Evolutionary conservation across 2,113 vertebrate species (phyloP).

Genomic region (Zosterops borbonicus): DNA sequence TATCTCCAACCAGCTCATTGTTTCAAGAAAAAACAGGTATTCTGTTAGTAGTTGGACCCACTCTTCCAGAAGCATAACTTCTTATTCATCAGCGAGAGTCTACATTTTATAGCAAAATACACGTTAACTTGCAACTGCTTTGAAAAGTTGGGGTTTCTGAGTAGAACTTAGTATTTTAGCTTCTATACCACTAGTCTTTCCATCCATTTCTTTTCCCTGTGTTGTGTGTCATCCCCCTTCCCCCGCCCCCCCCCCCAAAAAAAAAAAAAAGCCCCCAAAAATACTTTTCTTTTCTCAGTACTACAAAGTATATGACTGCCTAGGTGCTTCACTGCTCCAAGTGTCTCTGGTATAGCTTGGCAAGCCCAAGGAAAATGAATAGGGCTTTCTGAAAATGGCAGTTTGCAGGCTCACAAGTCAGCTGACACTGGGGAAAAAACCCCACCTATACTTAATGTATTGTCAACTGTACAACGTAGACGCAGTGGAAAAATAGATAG

Average conservation of each 20-base stretch:
- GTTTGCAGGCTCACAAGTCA: background rate
- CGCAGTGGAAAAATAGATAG: background rate
- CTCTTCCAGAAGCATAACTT: background rate
- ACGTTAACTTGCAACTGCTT: background rate
- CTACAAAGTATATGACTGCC: background rate
- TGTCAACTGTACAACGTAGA: background rate
- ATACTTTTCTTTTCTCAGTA: background rate
- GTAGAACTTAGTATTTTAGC: background rate
- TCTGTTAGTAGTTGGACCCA: background rate
- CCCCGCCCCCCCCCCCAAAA: background rate
- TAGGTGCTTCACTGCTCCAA: background rate
- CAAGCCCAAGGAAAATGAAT: background rate
- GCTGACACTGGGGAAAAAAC: background rate
- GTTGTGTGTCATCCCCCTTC: too few relatives aligned
- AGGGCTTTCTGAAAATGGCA: background rate
- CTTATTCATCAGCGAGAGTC: background rate
- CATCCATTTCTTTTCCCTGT: background rate
- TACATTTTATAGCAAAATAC: background rate
- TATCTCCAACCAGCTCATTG: background rate
- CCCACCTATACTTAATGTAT: background rate
- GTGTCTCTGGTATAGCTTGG: background rate
- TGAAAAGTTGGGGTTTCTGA: background rate
- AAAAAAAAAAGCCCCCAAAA: background rate
- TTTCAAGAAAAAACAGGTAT: conserved; percentile 3
- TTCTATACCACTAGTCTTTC: background rate